Conservation (phyloP, 2,888 invertebrate species). For the Parnassius smintheus region DNA sequence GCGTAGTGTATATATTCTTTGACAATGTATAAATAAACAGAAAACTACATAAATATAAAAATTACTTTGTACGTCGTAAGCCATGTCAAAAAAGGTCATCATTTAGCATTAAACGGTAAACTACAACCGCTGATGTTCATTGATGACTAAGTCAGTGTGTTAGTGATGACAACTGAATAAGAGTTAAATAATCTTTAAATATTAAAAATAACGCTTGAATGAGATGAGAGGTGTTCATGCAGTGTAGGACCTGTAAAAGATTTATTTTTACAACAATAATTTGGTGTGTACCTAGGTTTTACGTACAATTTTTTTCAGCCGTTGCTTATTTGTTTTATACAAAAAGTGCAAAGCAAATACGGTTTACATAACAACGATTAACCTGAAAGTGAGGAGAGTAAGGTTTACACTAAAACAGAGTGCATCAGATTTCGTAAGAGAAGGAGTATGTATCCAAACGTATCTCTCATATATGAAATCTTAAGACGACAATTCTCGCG, state of each 20-base stretch:
- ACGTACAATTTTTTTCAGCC: background rate
- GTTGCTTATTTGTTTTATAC: conserved; percentile 5
- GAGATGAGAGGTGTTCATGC: conserved; percentile 6
- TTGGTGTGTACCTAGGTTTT: background rate
- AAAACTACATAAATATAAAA: no score
- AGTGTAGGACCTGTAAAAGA: background rate
- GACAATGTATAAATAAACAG: no score
- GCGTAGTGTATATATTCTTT: no score
- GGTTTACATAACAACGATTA: conserved; percentile 32
- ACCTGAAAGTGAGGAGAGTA: conserved; percentile 27
- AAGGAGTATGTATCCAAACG: conserved; percentile 39
- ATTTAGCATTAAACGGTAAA: background rate
- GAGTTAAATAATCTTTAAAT: no score
- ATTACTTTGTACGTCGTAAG: no score
- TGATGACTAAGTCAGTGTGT: no score
- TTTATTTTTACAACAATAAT: background rate
- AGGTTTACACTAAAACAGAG: conserved; percentile 40
- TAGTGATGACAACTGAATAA: no score
- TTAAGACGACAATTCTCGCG: background rate
- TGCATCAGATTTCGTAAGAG: conserved; percentile 35
- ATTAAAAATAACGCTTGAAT: no score
- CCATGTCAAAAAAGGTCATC: background rate
- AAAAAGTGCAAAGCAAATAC: conserved; percentile 33
- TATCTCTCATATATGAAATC: conserved; percentile 40
- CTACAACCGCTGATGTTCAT: background rate